These are phyloP conservation scores for Poicephalus meyeri DNA, from an alignment of 2,113 vertebrate species.

Conservation along the genomic window DNA sequence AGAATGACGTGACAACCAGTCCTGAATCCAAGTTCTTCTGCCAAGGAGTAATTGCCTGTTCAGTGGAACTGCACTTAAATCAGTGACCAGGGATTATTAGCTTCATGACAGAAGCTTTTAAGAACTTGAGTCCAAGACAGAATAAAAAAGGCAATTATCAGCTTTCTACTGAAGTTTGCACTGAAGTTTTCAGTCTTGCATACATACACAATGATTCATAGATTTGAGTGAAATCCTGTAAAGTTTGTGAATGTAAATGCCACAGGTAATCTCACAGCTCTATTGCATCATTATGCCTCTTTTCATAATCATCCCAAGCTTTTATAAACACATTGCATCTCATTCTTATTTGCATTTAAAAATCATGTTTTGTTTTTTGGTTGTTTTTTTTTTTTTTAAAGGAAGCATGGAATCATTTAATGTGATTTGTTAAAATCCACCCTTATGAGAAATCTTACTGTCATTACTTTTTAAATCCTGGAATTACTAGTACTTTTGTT, in stretches of 20 bases:
- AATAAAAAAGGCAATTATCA: not conserved
- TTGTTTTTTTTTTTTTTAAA: not conserved
- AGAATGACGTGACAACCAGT: not conserved
- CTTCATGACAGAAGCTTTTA: not conserved
- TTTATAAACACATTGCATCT: not conserved
- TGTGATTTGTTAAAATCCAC: slow-evolving; percentile 12
- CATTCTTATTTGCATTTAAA: not conserved
- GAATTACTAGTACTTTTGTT: slow-evolving; percentile 12
- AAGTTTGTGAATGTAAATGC: not conserved
- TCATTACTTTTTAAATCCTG: slow-evolving; percentile 11
- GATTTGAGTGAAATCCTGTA: not conserved
- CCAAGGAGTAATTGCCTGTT: not conserved
- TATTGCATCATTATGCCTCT: not conserved
- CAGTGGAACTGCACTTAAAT: not conserved
- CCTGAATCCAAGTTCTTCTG: not conserved
- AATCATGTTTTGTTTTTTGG: not conserved
- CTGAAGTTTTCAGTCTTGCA: not conserved
- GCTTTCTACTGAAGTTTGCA: not conserved
- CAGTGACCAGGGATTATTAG: not conserved
- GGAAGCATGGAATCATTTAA: not conserved
- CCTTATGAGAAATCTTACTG: slow-evolving; percentile 2
- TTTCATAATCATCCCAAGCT: not conserved
- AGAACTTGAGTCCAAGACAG: not conserved
- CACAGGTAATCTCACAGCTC: not conserved
- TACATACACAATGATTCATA: not conserved